A percentile compares a stretch with the other conserved stretches of the same genome.
phyloP scores from a whole-genome alignment of 2,797 vertebrate species.

The Tympanoctomys barrerae region DNA sequence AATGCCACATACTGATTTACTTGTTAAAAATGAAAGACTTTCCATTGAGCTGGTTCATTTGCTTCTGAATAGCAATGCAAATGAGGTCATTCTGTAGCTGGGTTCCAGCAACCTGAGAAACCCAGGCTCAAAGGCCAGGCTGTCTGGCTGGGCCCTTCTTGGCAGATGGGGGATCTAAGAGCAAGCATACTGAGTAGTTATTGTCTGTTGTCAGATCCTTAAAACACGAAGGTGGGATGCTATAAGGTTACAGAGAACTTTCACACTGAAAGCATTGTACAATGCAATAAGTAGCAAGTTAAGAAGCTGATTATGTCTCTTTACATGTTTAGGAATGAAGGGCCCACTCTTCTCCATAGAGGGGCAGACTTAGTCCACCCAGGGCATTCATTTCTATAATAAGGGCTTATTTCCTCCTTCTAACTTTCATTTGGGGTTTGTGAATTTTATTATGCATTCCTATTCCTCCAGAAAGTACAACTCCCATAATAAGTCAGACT shows the following conservation, averaged over 20 bases:
- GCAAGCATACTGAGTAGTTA: neutral
- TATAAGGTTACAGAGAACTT: neutral
- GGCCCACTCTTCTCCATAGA: neutral
- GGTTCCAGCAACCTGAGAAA: neutral
- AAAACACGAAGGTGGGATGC: neutral
- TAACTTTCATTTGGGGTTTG: neutral
- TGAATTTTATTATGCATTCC: neutral
- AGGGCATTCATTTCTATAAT: neutral
- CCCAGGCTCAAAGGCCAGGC: neutral
- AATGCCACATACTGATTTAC: conserved; percentile 66
- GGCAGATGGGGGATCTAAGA: neutral
- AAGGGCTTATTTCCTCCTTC: neutral
- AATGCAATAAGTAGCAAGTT: neutral
- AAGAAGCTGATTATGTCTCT: neutral
- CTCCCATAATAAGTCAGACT: neutral
- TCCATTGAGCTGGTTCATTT: conserved; percentile 59
- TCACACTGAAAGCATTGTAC: neutral
- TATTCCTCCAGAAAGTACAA: neutral
- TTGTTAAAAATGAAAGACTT: conserved; percentile 73
- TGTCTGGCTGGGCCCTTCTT: neutral
- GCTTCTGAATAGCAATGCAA: conserved; percentile 60
- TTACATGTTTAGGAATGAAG: neutral
- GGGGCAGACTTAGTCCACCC: neutral
- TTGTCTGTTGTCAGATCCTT: neutral
- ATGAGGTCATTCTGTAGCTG: conserved; percentile 57